Percentiles rank a stretch among this genome's conserved stretches.
Evolutionary conservation across 2,797 vertebrate species (phyloP).

Genomic region (Lutjanus campechanus): DNA sequence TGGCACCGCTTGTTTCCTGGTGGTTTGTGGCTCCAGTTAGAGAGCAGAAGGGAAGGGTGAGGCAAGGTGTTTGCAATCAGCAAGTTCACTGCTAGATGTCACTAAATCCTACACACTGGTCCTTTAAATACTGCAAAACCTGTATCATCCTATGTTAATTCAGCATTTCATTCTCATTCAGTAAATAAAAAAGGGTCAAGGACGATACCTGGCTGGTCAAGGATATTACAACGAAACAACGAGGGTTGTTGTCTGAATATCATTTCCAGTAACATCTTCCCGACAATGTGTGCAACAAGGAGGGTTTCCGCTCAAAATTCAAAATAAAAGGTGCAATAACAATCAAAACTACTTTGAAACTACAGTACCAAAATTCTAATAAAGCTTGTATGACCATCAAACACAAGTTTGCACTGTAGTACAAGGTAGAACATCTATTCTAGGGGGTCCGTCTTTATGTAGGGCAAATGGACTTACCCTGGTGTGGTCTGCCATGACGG

Average conservation of each 20-base stretch:
- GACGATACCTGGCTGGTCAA: not conserved
- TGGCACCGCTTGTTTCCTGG: no score
- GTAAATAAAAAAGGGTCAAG: not conserved
- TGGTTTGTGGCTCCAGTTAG: no score
- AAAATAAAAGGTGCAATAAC: not conserved
- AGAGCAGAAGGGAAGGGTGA: no score
- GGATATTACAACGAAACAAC: not conserved
- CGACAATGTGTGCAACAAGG: not conserved
- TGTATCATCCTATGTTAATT: not conserved
- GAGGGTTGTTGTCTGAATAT: not conserved
- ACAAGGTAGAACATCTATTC: not conserved
- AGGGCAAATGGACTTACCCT: slow-evolving; percentile 60
- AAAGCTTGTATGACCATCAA: not conserved
- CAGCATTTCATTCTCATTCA: not conserved
- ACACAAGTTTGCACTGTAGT: not conserved
- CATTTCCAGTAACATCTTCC: not conserved
- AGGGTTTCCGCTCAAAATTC: not conserved
- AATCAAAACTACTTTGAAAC: not conserved
- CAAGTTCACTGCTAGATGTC: no score
- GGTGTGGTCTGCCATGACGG: slow-evolving; percentile 47
- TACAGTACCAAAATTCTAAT: not conserved
- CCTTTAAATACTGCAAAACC: not conserved
- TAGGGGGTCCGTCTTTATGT: not conserved
- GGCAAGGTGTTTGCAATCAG: no score
- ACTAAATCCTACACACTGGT: no score